Evolutionary conservation across 35 echinoderm and acorn worm genomes (phyloP), one percentile per base, ranked within the genome.

Genomic region (Apostichopus parvimensis): DNA sequence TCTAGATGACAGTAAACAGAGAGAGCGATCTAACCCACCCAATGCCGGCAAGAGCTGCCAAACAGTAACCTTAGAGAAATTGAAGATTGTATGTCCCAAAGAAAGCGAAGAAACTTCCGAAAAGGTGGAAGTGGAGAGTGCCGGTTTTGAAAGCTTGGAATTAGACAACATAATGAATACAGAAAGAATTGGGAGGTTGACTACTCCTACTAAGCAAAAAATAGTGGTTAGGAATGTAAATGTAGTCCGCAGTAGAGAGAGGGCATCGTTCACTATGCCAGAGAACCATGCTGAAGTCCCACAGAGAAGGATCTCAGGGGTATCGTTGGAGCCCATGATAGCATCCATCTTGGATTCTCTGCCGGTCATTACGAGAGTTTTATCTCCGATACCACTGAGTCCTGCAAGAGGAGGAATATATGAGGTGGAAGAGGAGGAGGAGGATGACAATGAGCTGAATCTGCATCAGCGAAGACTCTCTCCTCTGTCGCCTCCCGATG

Each of bases 261-360:
- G 10, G 10, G 18, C 56, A 22, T 24, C 57, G 20, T 15, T 21
- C 6, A 57, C 9, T 45, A 45, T 45, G 9, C 52, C 57, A 59
- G 57, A 58, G 81, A 84, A 84, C 53, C 54, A 8, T 1, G 81
- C 2, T 84, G 54, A 52, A 8, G 15, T 17, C 9, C 23, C 81
- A 20, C 81, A 54, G 8, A 56, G 57, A 9, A 25, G 55, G 4
- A 18, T 55, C 23, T 54, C 57, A 14, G 56, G 58, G n/a, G 13
- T 54, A 84, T 59, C 55, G 4, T 22, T 84, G 53, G 81, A 84
- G 57, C 81, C 81, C 1, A 58, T 84, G 81, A 84, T 84, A 58
- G 56, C 54, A 59, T 84, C 81, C 56, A 84, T 84, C 15, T 54
- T 84, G 22, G 81, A 84, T 22, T 84, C 81, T 55, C 57, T 84